A percentile compares a stretch with the other conserved stretches of the same genome.
These are phyloP conservation scores for Anolis apletophallus DNA, from an alignment of 2,797 vertebrate genomes.

Conservation along the genomic window DNA sequence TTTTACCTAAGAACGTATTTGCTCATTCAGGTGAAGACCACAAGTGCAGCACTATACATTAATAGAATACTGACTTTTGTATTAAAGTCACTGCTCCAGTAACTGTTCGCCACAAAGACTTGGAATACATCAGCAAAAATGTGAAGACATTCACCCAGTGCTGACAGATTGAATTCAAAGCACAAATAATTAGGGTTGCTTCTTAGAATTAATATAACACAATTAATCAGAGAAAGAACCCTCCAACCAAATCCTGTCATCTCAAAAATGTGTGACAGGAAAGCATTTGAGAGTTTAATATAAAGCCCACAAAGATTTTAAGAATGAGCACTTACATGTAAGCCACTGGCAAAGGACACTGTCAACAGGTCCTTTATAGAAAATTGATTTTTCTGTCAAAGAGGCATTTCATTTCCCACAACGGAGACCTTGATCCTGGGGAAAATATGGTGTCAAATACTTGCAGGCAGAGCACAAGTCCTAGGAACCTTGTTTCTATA, in stretches of 20 bases:
- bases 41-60: neutral
- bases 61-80: neutral
- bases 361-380: constrained; percentile 27
- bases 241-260: neutral
- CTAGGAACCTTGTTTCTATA: neutral
- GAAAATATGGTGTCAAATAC: neutral
- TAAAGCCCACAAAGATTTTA: constrained; percentile 46
- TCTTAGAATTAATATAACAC: constrained; percentile 37
- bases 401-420: neutral
- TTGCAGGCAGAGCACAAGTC: neutral
- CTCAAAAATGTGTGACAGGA: constrained; percentile 49
- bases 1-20: neutral
- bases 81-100: neutral
- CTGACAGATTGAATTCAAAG: neutral
- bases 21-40: neutral
- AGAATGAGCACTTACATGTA: constrained; percentile 39
- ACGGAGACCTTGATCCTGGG: neutral
- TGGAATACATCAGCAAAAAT: neutral
- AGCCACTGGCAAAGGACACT: constrained; percentile 40
- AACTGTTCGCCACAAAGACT: neutral
- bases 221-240: neutral
- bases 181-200: constrained; percentile 29
- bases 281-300: constrained; percentile 45
- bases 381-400: neutral
- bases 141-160: neutral